Base-by-base conservation (phyloP, 2,888 invertebrate genomes). In the Cephus rjabovi region DNA sequence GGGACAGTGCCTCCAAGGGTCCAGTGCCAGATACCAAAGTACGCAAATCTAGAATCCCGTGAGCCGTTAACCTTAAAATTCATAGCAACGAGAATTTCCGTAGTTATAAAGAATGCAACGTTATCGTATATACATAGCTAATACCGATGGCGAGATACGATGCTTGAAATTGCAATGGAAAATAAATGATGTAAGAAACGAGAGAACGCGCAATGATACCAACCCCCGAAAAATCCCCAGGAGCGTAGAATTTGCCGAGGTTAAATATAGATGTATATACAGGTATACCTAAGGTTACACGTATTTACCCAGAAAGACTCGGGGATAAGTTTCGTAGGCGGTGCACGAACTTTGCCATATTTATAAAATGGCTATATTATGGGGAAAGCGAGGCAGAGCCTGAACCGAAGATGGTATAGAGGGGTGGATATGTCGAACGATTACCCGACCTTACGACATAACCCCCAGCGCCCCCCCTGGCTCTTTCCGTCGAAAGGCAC, bases 341-440 rank as follows among this genome's bases (percentile, higher is more conserved):
- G 73, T 69, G 71, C 78, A 78, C 78, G 78, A 68, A 75, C 71
- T 34, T 73, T 34, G 56, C 71, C 70, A 78, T 78, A 78, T 78
- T 78, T 78, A 78, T 78, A 78, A 78, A 78, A 78, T 78, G 70
- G 75, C 71, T 75, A 76, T 78, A 76, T 78, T 78, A 78, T 76
- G 78, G 76, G 75, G 73, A 73, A 75, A 35, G 34, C 73, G 75
- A 73, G 15, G 30, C 15, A 71, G 30, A 71, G 71, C 9, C 23
- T 34, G 71, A 71, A 56, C 15, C 56, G 56, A 56, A 56, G 56
- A 56, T 23, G 56, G 9, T 56, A 56, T 56, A 56, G 23, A 56
- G 23, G 23, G 56, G 23, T 56, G 56, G 23, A 56, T 23, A 56
- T 23, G 56, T 56, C 56, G 23, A 56, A 56, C 56, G 56, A 56